Conservation (phyloP, 2,113 vertebrate species). For the Xerus inauris region DNA sequence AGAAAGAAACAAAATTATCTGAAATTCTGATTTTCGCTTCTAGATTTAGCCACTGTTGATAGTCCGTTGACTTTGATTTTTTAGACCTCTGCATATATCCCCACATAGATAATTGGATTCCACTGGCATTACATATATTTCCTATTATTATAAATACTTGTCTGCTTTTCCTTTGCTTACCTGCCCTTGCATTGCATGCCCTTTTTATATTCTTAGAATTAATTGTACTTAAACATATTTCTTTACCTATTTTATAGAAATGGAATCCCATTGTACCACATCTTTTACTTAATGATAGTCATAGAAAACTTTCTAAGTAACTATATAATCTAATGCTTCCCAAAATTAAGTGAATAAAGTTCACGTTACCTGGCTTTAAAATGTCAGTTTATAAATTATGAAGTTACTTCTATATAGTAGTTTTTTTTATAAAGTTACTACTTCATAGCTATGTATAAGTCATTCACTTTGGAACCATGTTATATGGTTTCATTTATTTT, state of each 20-base stretch:
- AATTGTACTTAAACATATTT: not conserved
- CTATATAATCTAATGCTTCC: not conserved
- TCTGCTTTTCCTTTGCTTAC: not conserved
- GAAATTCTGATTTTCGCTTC: not conserved
- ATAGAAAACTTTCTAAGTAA: not conserved
- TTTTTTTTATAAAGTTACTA: too few relatives aligned
- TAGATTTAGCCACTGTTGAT: not conserved
- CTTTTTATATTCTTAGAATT: not conserved
- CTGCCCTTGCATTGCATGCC: not conserved
- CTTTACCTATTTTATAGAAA: not conserved
- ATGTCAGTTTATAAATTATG: not conserved
- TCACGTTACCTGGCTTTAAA: not conserved
- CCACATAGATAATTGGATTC: not conserved
- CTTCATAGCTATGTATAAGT: too few relatives aligned
- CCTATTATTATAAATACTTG: not conserved
- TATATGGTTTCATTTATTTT: not conserved
- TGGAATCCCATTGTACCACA: not conserved
- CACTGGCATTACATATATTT: not conserved
- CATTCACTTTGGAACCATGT: not conserved
- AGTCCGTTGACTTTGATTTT: not conserved
- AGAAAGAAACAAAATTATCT: not conserved
- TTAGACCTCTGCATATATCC: not conserved
- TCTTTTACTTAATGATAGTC: not conserved
- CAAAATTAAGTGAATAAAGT: not conserved
- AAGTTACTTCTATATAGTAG: too few relatives aligned